A percentile compares a stretch with the other conserved stretches of the same genome.
Evolutionary conservation across 1,140 invertebrate genomes (phyloP).

Genomic region (Drosophila murphyi): DNA sequence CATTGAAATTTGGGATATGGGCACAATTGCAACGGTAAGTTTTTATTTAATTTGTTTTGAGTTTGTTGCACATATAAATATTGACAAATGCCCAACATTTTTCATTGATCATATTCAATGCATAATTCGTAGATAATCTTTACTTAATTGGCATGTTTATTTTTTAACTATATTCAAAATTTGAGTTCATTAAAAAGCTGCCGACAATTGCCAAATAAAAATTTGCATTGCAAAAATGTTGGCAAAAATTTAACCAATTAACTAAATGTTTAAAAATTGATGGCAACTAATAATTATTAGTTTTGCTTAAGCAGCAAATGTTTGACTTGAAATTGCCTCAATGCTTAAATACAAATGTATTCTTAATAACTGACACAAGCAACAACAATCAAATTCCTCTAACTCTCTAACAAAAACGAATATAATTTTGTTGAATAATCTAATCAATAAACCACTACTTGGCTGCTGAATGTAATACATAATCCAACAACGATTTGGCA

Average conservation of each 20-base stretch:
- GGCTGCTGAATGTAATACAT: not conserved
- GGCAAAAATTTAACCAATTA: not conserved
- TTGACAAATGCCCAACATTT: not conserved
- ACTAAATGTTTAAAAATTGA: not conserved
- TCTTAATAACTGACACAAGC: too few relatives aligned
- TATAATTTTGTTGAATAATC: too few relatives aligned
- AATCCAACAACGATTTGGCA: not conserved
- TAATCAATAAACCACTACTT: too few relatives aligned
- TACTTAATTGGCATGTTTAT: conserved; percentile 4
- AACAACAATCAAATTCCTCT: too few relatives aligned
- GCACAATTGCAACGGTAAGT: conserved; percentile 13
- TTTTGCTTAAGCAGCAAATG: too few relatives aligned
- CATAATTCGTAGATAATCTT: not conserved
- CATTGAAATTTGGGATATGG: not conserved
- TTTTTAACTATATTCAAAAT: not conserved
- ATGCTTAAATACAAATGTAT: too few relatives aligned
- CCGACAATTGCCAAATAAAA: conserved; percentile 2
- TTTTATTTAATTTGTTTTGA: not conserved
- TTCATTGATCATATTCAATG: not conserved
- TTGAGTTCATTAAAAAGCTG: conserved; percentile 13
- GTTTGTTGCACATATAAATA: too few relatives aligned
- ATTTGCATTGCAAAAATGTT: conserved; percentile 17
- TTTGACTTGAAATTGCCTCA: too few relatives aligned
- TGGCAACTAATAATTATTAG: not conserved
- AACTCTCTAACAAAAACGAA: too few relatives aligned